phyloP scores from a whole-genome alignment of 53 echinoderm and acorn worm species.

The Mesocentrotus franciscanus region DNA sequence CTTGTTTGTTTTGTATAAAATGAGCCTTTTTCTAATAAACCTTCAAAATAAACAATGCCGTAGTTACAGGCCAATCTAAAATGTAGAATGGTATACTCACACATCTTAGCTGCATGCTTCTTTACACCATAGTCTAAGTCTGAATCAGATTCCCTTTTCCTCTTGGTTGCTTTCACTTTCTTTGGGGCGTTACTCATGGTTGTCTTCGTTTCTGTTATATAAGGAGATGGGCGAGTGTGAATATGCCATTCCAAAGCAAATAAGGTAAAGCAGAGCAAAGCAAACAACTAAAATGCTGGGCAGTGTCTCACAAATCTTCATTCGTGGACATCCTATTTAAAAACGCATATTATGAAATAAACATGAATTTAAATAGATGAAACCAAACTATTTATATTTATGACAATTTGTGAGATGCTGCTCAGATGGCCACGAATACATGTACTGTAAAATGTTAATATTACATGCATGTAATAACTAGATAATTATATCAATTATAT shows the following conservation, averaged over 20 bases:
- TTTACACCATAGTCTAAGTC: constrained; percentile 42
- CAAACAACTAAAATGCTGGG: no score
- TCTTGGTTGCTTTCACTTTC: constrained; percentile 58
- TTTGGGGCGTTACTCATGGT: constrained; percentile 34
- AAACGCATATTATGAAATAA: no score
- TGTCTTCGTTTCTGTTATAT: constrained; percentile 34
- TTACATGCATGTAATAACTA: no score
- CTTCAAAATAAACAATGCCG: not conserved
- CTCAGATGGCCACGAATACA: no score
- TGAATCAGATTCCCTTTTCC: constrained; percentile 56
- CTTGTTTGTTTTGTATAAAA: not conserved
- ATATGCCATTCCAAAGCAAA: not conserved
- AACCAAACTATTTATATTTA: no score
- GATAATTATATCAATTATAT: no score
- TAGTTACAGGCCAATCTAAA: not conserved
- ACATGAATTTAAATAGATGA: no score
- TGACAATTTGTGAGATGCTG: no score
- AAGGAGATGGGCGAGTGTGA: not conserved
- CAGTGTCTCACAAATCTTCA: no score
- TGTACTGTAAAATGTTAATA: no score
- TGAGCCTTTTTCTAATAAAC: not conserved
- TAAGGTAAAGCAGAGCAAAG: no score
- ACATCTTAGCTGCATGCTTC: constrained; percentile 7
- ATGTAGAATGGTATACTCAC: not conserved
- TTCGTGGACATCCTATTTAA: no score